Evolutionary conservation across 2,797 vertebrate genomes (phyloP), one percentile per base, ranked within the genome.

Genomic region (Glyptemys insculpta): DNA sequence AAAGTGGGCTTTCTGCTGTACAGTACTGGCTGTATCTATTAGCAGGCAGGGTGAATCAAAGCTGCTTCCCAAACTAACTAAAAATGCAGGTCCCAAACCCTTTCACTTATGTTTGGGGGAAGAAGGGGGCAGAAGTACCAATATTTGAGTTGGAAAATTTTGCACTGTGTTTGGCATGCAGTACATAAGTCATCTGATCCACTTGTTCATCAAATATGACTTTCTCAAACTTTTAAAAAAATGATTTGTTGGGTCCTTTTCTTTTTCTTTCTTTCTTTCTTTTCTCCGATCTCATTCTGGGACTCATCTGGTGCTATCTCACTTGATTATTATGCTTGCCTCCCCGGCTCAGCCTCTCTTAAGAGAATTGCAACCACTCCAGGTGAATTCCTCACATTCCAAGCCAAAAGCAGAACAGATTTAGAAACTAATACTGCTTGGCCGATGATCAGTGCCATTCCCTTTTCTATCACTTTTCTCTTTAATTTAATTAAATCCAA

Each of bases 361-460:
- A 29, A 0, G 50, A 79, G 65, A 53, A 37, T 91, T 86, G 49
- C 86, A 86, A 80, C n/a, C 27, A 2, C 44, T 86, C 52, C 74
- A 56, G 56, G 18, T 47, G 49, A 31, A n/a, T 80, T 89, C 65
- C 89, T 85, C 59, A 27, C 84, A 72, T 85, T 83, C 84, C 85
- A 41, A 41, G 82, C 49, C 84, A 87, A 83, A 72, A 91, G 57
- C 23, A 83, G 88, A 85, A 79, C 41, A 25, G 81, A 88, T 72
- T 79, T 19, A 50, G 85, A 89, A 91, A 86, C 27, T 3, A 7
- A 83, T 84, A 1, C 3, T 80, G 84, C 16, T n/a, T 56, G 31
- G 23, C 34, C n/a, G 62, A 81, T 6, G 31, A 81, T 81, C 41
- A n/a, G 21, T 74, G 65, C 53, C 79, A 29, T 50, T 65, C 31